Percentiles rank a stretch among this genome's conserved stretches.
These are phyloP conservation scores for Anhinga rufa DNA, from an alignment of 2,113 vertebrate genomes.

Conservation along the genomic window DNA sequence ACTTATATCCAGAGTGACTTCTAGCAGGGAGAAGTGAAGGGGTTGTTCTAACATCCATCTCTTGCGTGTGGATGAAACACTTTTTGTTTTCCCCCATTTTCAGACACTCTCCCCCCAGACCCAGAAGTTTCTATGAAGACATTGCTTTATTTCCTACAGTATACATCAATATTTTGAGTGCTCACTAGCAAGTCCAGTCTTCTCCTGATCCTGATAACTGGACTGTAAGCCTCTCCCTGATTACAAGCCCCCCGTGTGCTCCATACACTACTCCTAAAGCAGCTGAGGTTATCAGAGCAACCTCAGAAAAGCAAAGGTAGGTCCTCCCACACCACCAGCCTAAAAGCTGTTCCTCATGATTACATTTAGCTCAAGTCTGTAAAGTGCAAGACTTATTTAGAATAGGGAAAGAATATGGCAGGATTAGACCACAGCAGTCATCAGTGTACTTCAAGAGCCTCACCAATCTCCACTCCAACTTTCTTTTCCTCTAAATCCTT, in stretches of 20 bases:
- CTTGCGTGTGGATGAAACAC: rapidly evolving
- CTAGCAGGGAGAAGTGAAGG: neutral
- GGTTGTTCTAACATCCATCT: neutral
- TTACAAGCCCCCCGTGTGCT: neutral
- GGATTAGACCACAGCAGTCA: neutral
- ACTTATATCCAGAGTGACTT: neutral
- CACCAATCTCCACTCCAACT: neutral
- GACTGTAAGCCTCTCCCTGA: neutral
- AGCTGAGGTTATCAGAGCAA: neutral
- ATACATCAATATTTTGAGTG: neutral
- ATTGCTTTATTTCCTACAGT: neutral
- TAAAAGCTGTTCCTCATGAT: neutral
- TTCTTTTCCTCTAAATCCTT: neutral
- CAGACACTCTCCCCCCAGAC: neutral
- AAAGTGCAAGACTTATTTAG: neutral
- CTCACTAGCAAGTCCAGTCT: neutral
- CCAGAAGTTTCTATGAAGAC: neutral
- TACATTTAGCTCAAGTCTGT: neutral
- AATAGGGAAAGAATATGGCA: neutral
- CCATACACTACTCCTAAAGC: neutral
- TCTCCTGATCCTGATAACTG: neutral
- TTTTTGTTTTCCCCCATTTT: neutral
- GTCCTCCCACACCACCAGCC: neutral
- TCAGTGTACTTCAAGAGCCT: neutral
- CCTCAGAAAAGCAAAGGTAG: neutral